A percentile compares a stretch with the other conserved stretches of the same genome.
These are phyloP conservation scores for Gonocerus acuteangulatus DNA, from an alignment of 2,888 invertebrate genomes.

Conservation along the genomic window DNA sequence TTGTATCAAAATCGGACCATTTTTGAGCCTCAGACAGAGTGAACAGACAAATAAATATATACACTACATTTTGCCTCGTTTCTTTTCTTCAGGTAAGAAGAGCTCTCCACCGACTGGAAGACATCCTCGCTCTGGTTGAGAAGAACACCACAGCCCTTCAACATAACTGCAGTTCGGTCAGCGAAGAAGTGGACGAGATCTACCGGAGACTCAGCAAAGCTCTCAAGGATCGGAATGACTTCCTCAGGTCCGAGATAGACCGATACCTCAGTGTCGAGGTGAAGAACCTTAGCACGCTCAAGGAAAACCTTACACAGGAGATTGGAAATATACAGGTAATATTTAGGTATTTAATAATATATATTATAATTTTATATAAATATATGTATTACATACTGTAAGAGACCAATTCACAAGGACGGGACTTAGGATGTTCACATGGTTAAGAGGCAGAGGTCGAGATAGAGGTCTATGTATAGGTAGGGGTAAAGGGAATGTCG, in stretches of 20 bases:
- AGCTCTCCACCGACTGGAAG: constrained; percentile 80
- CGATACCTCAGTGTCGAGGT: constrained; percentile 83
- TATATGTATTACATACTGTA: no score
- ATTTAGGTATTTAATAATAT: no score
- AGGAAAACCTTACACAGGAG: constrained; percentile 90
- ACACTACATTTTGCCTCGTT: no score
- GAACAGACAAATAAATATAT: no score
- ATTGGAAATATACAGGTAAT: constrained; percentile 69
- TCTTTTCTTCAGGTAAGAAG: constrained; percentile 58
- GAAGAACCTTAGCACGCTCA: constrained; percentile 73
- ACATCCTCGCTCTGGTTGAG: constrained; percentile 73
- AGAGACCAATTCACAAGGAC: no score
- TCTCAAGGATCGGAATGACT: constrained; percentile 80
- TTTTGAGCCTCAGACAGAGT: no score
- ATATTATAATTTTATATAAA: no score
- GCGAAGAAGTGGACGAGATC: constrained; percentile 90
- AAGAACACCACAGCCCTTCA: constrained; percentile 82
- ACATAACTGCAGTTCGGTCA: constrained; percentile 80
- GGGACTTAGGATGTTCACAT: no score
- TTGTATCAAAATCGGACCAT: no score
- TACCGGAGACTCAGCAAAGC: constrained; percentile 79
- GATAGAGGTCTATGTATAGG: no score
- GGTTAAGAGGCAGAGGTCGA: no score
- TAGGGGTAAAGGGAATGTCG: no score
- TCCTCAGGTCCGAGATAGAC: constrained; percentile 81